Evolutionary conservation across 2,888 invertebrate genomes (phyloP), one percentile per base, ranked within the genome.

Genomic region (Autographa pulchrina): DNA sequence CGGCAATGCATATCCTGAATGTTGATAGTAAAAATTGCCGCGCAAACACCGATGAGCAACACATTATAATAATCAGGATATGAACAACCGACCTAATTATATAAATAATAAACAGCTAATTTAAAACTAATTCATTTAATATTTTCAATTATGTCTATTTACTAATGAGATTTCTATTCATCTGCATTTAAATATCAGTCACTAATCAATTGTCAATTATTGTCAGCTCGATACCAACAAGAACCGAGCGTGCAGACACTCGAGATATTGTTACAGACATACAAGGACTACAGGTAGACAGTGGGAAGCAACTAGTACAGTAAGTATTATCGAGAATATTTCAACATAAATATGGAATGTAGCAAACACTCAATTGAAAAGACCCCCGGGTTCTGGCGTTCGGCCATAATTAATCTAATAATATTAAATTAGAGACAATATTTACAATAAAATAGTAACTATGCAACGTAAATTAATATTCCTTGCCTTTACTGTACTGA

Each of bases 341-440:
- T 95, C 94, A 95, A 95, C 95, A 95, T 95, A 95, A 95, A 95
- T 95, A 96, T 96, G 95, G 95, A 95, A 96, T 96, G 95, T 96
- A 96, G 93, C 92, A 93, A 94, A 95, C 95, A 95, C 95, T 95
- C 95, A 93, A 94, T 94, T 92, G 93, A 93, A 93, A 93, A 92
- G 91, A 94, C 93, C 93, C 87, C 93, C 92, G 88, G 93, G 91
- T 92, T 91, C 87, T 89, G 93, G 93, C 93, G 85, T 88, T 85
- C 80, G 90, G 92, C 93, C 94, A 92, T 80, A 89, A 86, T 92
- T 92, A 92, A 90, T 92, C 94, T 95, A 94, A 93, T 94, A 94
- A 92, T 90, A 93, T 93, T 93, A 93, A 94, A 94, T 93, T 90
- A 94, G 92, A 93, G 90, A 92, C 91, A 93, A 92, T 94, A 96